Percentiles rank a stretch among this genome's conserved stretches.
Conservation (phyloP, 2,113 vertebrate species). For the Neomonachus schauinslandi region DNA sequence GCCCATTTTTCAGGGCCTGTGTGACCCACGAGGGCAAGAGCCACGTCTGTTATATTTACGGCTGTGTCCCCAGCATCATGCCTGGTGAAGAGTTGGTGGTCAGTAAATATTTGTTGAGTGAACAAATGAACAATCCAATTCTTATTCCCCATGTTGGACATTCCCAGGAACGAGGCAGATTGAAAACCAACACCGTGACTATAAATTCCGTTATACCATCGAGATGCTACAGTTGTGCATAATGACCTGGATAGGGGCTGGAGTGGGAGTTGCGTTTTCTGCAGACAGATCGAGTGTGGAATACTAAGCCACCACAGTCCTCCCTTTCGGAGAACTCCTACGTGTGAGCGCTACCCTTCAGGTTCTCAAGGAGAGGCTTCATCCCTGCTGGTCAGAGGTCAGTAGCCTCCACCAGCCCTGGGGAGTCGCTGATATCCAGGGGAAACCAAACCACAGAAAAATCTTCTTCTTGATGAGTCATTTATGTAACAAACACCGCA, state of each 20-base stretch:
- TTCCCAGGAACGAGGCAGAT: background rate
- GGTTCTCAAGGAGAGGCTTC: background rate
- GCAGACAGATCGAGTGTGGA: background rate
- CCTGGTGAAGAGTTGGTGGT: background rate
- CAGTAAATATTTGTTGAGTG: conserved; percentile 4
- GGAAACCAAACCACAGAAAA: background rate
- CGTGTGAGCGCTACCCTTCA: background rate
- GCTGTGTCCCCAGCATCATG: background rate
- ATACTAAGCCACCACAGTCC: background rate
- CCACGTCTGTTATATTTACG: background rate
- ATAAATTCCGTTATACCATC: background rate
- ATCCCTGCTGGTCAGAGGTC: background rate
- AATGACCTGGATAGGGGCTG: background rate
- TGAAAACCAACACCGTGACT: background rate
- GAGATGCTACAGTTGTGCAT: background rate
- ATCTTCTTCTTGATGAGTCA: background rate
- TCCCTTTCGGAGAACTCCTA: background rate
- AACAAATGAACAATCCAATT: conserved; percentile 32
- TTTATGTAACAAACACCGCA: background rate
- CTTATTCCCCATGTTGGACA: conserved; percentile 7
- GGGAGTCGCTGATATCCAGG: background rate
- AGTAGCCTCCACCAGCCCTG: background rate
- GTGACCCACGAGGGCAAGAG: background rate
- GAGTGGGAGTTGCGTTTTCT: background rate
- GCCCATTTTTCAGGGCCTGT: background rate